Percentiles rank a stretch among this genome's conserved stretches.
phyloP scores from a whole-genome alignment of 2,797 vertebrate genomes.

The Huso huso region DNA sequence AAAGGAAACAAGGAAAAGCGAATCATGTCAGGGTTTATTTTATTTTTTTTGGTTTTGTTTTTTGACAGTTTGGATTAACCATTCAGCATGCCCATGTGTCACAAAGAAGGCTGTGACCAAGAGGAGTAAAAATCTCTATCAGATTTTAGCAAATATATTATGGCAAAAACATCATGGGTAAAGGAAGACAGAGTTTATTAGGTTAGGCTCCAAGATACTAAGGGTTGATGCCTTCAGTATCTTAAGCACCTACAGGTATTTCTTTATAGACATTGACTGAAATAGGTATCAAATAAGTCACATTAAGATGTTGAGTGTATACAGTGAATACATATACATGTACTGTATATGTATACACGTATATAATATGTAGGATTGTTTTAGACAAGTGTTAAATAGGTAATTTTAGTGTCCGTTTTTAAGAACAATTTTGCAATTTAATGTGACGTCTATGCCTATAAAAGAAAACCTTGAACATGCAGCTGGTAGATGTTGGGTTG shows the following conservation, averaged over 20 bases:
- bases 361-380: not conserved
- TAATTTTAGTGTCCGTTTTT: constrained; percentile 11
- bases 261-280: constrained; percentile 80
- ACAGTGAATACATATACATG: constrained; percentile 3
- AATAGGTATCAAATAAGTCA: constrained; percentile 14
- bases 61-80: constrained; percentile 73
- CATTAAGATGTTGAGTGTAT: constrained; percentile 1
- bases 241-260: constrained; percentile 75
- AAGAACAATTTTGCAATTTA: constrained; percentile 18
- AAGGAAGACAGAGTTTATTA: constrained; percentile 66
- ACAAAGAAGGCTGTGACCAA: constrained; percentile 64
- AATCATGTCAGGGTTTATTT: constrained; percentile 13
- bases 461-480: constrained; percentile 79
- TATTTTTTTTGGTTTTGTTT: constrained; percentile 30
- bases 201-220: constrained; percentile 83
- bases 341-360: not conserved
- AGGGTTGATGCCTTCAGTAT: constrained; percentile 78
- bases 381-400: constrained; percentile 4
- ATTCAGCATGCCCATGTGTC: constrained; percentile 73
- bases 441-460: constrained; percentile 67
- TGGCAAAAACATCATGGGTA: constrained; percentile 73
- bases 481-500: constrained; percentile 82
- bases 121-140: constrained; percentile 62
- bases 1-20: constrained; percentile 50
- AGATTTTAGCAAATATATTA: constrained; percentile 62